These are phyloP conservation scores for Eurystomus glaucurus DNA, from an alignment of 2,797 vertebrate species.

Conservation along the genomic window DNA sequence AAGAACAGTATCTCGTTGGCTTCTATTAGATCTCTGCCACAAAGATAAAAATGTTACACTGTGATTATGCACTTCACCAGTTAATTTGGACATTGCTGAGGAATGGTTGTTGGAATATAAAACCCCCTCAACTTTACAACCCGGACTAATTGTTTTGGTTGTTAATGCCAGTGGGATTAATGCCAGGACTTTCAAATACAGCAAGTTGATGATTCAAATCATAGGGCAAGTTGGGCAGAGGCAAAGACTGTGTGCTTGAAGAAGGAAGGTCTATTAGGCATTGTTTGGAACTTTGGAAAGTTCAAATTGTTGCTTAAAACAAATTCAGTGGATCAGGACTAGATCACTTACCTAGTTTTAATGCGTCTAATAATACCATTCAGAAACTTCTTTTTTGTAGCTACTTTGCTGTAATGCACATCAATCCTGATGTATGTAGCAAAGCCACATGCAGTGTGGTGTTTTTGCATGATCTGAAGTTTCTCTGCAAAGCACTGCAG, in stretches of 20 bases:
- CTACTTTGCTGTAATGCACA: neutral
- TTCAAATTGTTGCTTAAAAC: neutral
- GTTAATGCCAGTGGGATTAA: neutral
- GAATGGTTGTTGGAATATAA: neutral
- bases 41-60: neutral
- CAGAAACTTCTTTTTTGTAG: neutral
- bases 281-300: neutral
- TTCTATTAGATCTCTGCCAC: neutral
- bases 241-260: neutral
- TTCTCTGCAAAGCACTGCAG: neutral
- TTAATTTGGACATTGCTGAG: neutral
- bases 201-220: neutral
- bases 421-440: accelerated
- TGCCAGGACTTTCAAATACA: neutral
- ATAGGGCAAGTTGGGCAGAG: neutral
- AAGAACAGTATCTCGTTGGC: neutral
- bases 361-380: accelerated
- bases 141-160: neutral
- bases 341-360: neutral
- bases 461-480: neutral
- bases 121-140: neutral
- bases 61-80: neutral
- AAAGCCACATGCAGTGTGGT: neutral
- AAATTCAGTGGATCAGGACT: neutral
- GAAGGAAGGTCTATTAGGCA: neutral